These are phyloP conservation scores for Drosophila pseudoobscura DNA, from an alignment of 1,140 invertebrate genomes.

Conservation along the genomic window DNA sequence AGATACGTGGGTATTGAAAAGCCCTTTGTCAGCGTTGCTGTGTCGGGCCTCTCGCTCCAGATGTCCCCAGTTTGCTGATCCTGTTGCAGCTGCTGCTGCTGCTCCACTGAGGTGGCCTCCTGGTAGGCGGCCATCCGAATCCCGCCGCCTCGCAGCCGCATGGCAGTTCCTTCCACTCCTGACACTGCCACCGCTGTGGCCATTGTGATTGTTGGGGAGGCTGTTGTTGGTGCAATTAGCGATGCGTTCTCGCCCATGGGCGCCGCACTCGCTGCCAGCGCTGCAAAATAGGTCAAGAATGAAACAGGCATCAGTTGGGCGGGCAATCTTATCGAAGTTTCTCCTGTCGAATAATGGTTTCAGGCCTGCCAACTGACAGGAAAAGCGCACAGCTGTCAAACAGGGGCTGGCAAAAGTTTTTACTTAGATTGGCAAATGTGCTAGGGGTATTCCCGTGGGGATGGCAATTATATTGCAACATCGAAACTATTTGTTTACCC, in stretches of 20 bases:
- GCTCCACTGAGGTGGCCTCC: conserved; percentile 35
- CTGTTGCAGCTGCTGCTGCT: conserved; percentile 5
- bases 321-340: conserved; percentile 12
- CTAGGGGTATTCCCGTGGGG: neutral
- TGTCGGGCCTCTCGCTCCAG: conserved; percentile 68
- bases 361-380: conserved; percentile 13
- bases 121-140: conserved; percentile 30
- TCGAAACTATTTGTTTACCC: too few species aligned
- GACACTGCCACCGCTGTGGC: conserved; percentile 9
- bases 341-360: conserved; percentile 13
- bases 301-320: conserved; percentile 34
- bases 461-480: too few species aligned
- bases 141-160: conserved; percentile 13
- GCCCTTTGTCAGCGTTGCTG: conserved; percentile 70
- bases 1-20: conserved; percentile 75
- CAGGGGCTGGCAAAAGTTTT: neutral
- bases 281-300: conserved; percentile 69
- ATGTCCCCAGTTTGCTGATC: conserved; percentile 26
- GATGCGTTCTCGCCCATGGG: conserved; percentile 48
- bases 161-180: conserved; percentile 5
- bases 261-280: conserved; percentile 47
- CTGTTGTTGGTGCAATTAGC: conserved; percentile 59
- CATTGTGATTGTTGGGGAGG: conserved; percentile 16
- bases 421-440: too few species aligned
- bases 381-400: conserved; percentile 11